These are phyloP conservation scores for Drosophila nannoptera DNA, from an alignment of 1,140 invertebrate genomes.

Conservation along the genomic window DNA sequence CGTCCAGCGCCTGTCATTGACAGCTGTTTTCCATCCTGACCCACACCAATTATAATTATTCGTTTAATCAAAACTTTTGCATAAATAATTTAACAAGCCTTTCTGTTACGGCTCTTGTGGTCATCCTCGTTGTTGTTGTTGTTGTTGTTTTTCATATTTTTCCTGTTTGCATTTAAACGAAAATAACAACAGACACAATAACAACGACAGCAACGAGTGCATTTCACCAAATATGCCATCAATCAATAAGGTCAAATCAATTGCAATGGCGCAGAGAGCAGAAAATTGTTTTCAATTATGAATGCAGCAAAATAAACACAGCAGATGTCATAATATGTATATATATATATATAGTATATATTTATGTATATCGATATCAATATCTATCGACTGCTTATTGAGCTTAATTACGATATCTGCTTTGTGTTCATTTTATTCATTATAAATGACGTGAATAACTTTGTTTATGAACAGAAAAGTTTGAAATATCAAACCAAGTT, in stretches of 20 bases:
- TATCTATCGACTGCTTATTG: not conserved
- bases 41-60: constrained; percentile 13
- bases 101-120: not conserved
- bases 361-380: not conserved
- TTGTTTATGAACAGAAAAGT: too few relatives aligned
- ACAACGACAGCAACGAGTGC: constrained; percentile 27
- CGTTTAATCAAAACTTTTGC: constrained; percentile 46
- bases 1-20: constrained; percentile 45
- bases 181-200: too few relatives aligned
- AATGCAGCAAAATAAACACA: constrained; percentile 47
- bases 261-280: constrained; percentile 37
- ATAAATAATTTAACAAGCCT: constrained; percentile 32
- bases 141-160: constrained; percentile 3
- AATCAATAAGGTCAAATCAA: constrained; percentile 76
- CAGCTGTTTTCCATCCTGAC: constrained; percentile 35
- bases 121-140: constrained; percentile 55
- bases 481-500: too few relatives aligned
- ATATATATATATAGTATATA: constrained; percentile 3
- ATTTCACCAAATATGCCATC: constrained; percentile 46
- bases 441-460: too few relatives aligned
- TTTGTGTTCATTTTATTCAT: not conserved
- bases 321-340: constrained; percentile 24
- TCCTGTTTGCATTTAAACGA: too few relatives aligned
- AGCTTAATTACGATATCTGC: not conserved
- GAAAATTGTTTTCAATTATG: constrained; percentile 72